These are phyloP conservation scores for Prostheceraeus crozeri DNA, from an alignment of 2,888 invertebrate genomes.

Conservation along the genomic window DNA sequence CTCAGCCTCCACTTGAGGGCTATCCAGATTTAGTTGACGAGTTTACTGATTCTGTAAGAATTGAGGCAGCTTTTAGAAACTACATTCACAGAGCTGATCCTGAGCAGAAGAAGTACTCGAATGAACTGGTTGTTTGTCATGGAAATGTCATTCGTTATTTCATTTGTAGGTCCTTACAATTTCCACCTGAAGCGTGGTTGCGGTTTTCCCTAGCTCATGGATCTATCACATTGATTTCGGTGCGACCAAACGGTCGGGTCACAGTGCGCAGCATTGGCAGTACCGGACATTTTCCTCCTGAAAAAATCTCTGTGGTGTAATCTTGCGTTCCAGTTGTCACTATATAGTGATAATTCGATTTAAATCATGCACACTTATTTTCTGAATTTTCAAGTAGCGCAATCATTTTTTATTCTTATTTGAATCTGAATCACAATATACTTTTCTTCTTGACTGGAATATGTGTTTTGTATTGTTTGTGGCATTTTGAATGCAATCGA, in stretches of 20 bases:
- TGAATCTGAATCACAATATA: no score
- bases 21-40: background rate
- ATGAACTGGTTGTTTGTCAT: slow-evolving; percentile 87
- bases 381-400: no score
- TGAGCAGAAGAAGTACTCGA: slow-evolving; percentile 70
- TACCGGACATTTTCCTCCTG: slow-evolving; percentile 72
- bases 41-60: slow-evolving; percentile 79
- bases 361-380: no score
- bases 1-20: slow-evolving; percentile 72
- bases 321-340: no score
- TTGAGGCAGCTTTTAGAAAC: slow-evolving; percentile 86
- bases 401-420: no score
- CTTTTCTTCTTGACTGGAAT: no score
- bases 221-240: slow-evolving; percentile 79
- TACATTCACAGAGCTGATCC: slow-evolving; percentile 82
- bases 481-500: no score
- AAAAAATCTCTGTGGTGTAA: slow-evolving; percentile 5
- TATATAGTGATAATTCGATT: no score
- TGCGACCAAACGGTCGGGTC: slow-evolving; percentile 78
- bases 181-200: slow-evolving; percentile 93
- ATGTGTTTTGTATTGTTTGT: no score
- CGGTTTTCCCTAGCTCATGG: slow-evolving; percentile 81
- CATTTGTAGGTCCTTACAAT: slow-evolving; percentile 63
- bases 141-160: slow-evolving; percentile 88
- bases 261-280: slow-evolving; percentile 74